Percentiles rank a stretch among this genome's conserved stretches.
phyloP scores from a whole-genome alignment of 2,797 vertebrate species.

The Rachycentron canadum region DNA sequence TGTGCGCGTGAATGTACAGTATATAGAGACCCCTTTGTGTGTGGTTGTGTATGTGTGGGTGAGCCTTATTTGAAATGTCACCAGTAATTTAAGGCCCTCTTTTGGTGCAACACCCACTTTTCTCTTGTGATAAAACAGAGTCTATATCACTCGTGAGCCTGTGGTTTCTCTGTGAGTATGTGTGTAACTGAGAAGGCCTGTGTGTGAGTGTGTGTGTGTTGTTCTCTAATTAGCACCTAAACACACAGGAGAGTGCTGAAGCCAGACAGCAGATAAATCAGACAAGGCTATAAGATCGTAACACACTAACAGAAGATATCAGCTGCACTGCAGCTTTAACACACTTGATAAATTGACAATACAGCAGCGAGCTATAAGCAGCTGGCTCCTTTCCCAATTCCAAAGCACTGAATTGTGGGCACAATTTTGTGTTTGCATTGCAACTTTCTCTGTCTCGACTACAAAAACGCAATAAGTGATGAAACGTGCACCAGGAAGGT shows the following conservation, averaged over 20 bases:
- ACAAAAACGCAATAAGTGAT: constrained; percentile 73
- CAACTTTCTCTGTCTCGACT: constrained; percentile 69
- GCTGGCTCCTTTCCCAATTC: constrained; percentile 53
- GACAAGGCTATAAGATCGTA: constrained; percentile 75
- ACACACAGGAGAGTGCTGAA: constrained; percentile 82
- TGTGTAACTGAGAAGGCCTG: constrained; percentile 15
- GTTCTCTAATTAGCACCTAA: constrained; percentile 85
- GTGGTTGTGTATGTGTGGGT: constrained; percentile 38
- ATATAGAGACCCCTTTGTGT: constrained; percentile 27
- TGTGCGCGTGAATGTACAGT: constrained; percentile 20
- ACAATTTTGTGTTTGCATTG: constrained; percentile 71
- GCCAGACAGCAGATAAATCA: constrained; percentile 85
- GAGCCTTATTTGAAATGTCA: constrained; percentile 78
- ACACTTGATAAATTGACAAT: constrained; percentile 77
- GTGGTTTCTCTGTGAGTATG: constrained; percentile 31
- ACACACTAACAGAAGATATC: constrained; percentile 71
- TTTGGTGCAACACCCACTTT: constrained; percentile 78
- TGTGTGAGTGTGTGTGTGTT: constrained; percentile 55
- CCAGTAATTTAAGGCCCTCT: constrained; percentile 81
- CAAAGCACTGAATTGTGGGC: constrained; percentile 42
- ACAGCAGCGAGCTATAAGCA: constrained; percentile 36
- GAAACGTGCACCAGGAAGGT: constrained; percentile 58
- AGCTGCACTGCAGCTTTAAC: constrained; percentile 68
- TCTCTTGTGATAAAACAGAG: constrained; percentile 80
- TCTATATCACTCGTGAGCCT: constrained; percentile 69